Percentiles rank a stretch among this genome's conserved stretches.
phyloP scores from a whole-genome alignment of 2,888 invertebrate genomes.

The Xylocampa areola region DNA sequence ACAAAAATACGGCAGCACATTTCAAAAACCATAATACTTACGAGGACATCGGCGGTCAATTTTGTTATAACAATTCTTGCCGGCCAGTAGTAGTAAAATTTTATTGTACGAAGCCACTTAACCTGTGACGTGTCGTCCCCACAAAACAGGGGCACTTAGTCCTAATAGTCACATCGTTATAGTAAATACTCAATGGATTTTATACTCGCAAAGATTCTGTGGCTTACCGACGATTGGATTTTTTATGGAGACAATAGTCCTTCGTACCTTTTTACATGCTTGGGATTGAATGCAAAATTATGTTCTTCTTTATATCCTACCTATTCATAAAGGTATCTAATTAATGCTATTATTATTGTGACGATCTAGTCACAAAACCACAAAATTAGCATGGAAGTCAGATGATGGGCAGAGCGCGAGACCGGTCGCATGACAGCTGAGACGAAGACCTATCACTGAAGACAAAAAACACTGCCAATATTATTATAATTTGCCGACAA shows the following conservation, averaged over 20 bases:
- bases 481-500: too few species aligned
- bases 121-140: constrained; percentile 70
- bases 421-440: too few species aligned
- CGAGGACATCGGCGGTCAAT: constrained; percentile 40
- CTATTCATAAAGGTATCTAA: too few species aligned
- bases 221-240: neutral
- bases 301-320: too few species aligned
- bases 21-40: constrained; percentile 14
- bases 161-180: constrained; percentile 75
- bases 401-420: too few species aligned
- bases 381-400: too few species aligned
- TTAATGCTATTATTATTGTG: too few species aligned
- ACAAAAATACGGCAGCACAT: neutral
- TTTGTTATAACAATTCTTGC: constrained; percentile 64
- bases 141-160: constrained; percentile 73
- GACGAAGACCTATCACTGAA: too few species aligned
- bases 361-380: too few species aligned
- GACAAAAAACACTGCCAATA: too few species aligned
- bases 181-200: constrained; percentile 80
- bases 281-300: too few species aligned
- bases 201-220: constrained; percentile 51
- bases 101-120: constrained; percentile 80
- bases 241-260: neutral
- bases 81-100: constrained; percentile 74
- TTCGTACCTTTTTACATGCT: too few species aligned